Evolutionary conservation across 2,888 invertebrate species (phyloP).

Genomic region (Cephus spinipes): DNA sequence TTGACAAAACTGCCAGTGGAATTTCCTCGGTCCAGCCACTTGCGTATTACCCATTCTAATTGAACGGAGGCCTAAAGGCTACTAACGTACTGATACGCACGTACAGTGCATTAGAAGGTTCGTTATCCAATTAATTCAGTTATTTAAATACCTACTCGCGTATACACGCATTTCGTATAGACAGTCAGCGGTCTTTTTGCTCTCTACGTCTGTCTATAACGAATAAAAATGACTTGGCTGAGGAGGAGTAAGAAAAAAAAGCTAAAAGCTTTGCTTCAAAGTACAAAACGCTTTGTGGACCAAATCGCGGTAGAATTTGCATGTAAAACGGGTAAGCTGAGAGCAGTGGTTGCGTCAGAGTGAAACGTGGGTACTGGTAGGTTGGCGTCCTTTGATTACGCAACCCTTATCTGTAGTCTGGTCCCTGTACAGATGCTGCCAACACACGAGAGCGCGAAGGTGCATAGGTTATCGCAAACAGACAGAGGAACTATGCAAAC

Average conservation of each 20-base stretch:
- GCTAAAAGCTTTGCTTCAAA: not conserved
- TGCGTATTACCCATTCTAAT: not conserved
- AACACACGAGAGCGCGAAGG: not conserved
- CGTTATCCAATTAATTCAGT: not conserved
- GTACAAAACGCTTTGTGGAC: not conserved
- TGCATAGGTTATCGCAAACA: not conserved
- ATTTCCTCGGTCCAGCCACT: not conserved
- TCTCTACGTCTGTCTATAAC: no score
- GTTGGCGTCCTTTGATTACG: not conserved
- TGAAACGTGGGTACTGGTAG: not conserved
- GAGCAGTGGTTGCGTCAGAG: not conserved
- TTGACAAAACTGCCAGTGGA: not conserved
- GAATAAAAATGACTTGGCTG: not conserved
- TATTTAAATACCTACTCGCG: not conserved
- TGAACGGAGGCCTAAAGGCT: not conserved
- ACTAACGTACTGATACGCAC: not conserved
- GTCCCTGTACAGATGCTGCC: not conserved
- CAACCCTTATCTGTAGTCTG: not conserved
- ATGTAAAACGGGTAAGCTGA: not conserved
- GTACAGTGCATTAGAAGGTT: not conserved
- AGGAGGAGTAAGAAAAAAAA: not conserved
- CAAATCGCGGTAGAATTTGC: not conserved
- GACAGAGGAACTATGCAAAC: not conserved
- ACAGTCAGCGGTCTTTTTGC: no score
- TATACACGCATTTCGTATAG: not conserved